Evolutionary conservation across 2,113 vertebrate species (phyloP).

Genomic region (Stigmatopora argus): DNA sequence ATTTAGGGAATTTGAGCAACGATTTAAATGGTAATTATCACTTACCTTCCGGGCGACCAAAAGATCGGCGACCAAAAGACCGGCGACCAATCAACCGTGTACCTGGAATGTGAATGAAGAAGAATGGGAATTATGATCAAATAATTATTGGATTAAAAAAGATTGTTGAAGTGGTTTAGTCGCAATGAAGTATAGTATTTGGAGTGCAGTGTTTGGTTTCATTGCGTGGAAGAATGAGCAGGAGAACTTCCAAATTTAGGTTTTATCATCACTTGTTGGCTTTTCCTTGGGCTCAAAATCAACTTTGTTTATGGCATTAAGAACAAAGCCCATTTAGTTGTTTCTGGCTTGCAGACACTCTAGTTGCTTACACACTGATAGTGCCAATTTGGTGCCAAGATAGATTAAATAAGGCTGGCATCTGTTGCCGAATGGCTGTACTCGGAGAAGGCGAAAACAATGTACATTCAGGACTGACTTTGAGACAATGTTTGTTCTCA

Average conservation of each 20-base stretch:
- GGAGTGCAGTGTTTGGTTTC: neutral
- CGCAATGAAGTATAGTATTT: neutral
- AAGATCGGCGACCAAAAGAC: no score
- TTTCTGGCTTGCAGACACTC: constrained; percentile 52
- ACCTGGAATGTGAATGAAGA: neutral
- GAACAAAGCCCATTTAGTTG: constrained; percentile 64
- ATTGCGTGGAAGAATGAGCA: neutral
- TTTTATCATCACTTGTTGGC: constrained; percentile 41
- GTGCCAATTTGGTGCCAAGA: constrained; percentile 67
- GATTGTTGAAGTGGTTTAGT: neutral
- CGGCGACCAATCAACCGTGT: no score
- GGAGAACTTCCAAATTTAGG: no score
- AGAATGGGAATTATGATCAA: neutral
- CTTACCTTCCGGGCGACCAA: no score
- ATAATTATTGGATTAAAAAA: neutral
- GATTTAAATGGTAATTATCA: no score
- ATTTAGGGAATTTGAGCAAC: no score
- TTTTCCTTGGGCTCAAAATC: constrained; percentile 57
- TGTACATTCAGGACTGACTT: constrained; percentile 34
- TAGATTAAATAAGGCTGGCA: constrained; percentile 63
- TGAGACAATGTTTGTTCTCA: neutral
- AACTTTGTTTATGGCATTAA: constrained; percentile 57
- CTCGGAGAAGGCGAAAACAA: constrained; percentile 28
- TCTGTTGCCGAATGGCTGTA: constrained; percentile 52
- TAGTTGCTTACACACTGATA: constrained; percentile 65